Evolutionary conservation across 2,797 vertebrate species (phyloP).

Genomic region (Artibeus lituratus): DNA sequence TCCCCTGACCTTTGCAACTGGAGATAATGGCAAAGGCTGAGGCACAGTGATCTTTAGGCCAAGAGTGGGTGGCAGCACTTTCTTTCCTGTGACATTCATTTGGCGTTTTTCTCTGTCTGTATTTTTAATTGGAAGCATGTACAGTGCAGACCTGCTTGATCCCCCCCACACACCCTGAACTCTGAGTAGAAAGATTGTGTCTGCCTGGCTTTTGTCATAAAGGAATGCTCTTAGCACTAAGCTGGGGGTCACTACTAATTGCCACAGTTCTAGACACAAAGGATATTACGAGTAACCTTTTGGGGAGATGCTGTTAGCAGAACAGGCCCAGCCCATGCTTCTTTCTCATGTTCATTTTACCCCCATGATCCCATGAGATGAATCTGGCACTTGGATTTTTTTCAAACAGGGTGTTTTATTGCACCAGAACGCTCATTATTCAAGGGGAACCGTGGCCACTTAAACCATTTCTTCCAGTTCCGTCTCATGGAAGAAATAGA

Average conservation of each 20-base stretch:
- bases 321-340: not conserved
- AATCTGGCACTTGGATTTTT: not conserved
- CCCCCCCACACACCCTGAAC: not conserved
- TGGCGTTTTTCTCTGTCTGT: constrained; percentile 34
- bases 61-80: constrained; percentile 53
- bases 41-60: constrained; percentile 62
- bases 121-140: constrained; percentile 61
- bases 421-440: not conserved
- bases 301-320: constrained; percentile 75
- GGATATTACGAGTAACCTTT: constrained; percentile 79
- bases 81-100: constrained; percentile 56
- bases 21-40: constrained; percentile 57
- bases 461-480: not conserved
- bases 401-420: not conserved
- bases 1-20: constrained; percentile 60
- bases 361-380: not conserved
- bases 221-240: constrained; percentile 78
- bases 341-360: not conserved
- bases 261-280: constrained; percentile 83
- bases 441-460: not conserved
- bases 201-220: constrained; percentile 75
- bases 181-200: constrained; percentile 42
- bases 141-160: constrained; percentile 18
- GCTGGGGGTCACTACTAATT: constrained; percentile 83
- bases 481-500: not conserved